phyloP scores from a whole-genome alignment of 1,140 invertebrate genomes.

The Heterodera schachtii region DNA sequence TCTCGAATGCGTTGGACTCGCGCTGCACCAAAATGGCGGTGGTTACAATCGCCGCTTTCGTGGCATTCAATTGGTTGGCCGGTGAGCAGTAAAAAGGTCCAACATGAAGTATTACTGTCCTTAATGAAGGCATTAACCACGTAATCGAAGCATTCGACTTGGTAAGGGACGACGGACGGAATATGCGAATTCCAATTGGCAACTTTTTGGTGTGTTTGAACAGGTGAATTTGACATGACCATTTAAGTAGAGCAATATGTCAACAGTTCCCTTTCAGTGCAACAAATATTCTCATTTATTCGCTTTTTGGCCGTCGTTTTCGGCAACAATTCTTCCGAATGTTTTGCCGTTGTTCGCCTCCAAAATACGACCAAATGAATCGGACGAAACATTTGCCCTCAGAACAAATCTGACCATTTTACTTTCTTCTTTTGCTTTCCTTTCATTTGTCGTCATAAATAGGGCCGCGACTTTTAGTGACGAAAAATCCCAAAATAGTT shows the following conservation, averaged over 20 bases:
- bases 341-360: constrained; percentile 43
- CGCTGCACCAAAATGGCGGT: constrained; percentile 65
- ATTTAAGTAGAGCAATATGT: background rate
- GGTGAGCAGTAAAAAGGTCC: constrained; percentile 37
- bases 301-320: constrained; percentile 55
- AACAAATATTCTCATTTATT: constrained; percentile 60
- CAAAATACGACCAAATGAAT: constrained; percentile 26
- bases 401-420: constrained; percentile 11
- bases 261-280: constrained; percentile 33
- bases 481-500: too few relatives aligned
- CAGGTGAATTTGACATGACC: constrained; percentile 43
- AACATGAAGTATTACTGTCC: background rate
- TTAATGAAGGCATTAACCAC: constrained; percentile 53
- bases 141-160: constrained; percentile 57
- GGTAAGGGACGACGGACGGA: constrained; percentile 19
- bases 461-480: too few relatives aligned
- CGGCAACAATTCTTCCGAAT: constrained; percentile 41
- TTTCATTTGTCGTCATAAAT: too few relatives aligned
- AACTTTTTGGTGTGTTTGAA: constrained; percentile 62
- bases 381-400: constrained; percentile 10
- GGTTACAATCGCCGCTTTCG: constrained; percentile 58
- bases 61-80: constrained; percentile 62
- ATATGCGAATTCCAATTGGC: constrained; percentile 57
- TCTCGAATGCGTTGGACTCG: constrained; percentile 21
- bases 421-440: background rate